A percentile compares a stretch with the other conserved stretches of the same genome.
Evolutionary conservation across 2,797 vertebrate genomes (phyloP).

Genomic region (Sebastes taczanowskii): DNA sequence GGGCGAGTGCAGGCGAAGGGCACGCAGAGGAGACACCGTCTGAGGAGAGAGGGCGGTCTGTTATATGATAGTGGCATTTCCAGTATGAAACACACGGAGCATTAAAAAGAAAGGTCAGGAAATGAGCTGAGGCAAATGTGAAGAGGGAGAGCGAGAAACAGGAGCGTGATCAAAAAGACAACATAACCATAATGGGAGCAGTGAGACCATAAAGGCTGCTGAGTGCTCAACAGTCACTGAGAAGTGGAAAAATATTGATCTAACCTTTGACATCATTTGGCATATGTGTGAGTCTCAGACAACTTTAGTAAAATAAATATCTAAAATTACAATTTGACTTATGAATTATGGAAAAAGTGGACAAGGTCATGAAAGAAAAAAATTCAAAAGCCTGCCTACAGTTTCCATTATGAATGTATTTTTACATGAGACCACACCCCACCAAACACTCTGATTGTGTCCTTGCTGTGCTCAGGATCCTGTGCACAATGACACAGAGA

Average conservation of each 20-base stretch:
- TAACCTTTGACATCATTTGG: not conserved
- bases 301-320: not conserved
- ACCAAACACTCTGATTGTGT: not conserved
- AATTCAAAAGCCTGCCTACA: not conserved
- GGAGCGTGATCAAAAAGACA: not conserved
- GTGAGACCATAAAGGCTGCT: not conserved
- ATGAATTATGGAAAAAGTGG: not conserved
- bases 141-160: not conserved
- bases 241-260: not conserved
- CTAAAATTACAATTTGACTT: not conserved
- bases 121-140: not conserved
- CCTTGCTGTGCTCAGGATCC: not conserved
- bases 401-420: not conserved
- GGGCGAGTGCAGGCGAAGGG: constrained; percentile 19
- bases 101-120: constrained; percentile 22
- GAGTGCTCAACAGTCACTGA: not conserved
- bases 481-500: not conserved
- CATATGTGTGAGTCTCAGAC: not conserved
- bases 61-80: constrained; percentile 21
- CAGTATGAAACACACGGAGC: not conserved
- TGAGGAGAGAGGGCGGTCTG: not conserved
- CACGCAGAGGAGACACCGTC: constrained; percentile 28
- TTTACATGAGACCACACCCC: constrained; percentile 7
- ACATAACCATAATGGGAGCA: not conserved
- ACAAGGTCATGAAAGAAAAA: not conserved